phyloP scores from a whole-genome alignment of 2,888 invertebrate genomes.

The Conistra vaccinii region DNA sequence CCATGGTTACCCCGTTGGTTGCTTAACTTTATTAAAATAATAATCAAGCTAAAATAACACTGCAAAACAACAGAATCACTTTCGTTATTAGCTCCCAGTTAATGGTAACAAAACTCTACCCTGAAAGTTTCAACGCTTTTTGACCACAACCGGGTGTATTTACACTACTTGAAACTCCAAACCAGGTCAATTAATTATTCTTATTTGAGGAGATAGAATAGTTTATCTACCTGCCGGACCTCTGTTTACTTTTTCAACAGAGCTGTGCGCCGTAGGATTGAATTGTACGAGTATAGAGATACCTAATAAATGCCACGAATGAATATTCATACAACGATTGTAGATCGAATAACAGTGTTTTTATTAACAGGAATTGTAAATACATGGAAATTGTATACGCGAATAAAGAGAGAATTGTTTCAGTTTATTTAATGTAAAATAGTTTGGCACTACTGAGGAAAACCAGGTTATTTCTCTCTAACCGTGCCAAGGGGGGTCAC shows the following conservation, averaged over 20 bases:
- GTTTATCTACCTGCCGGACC: slow-evolving; percentile 27
- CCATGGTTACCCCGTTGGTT: background rate
- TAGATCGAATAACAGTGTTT: slow-evolving; percentile 28
- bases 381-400: slow-evolving; percentile 27
- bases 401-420: background rate
- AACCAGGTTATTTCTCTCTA: background rate
- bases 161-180: slow-evolving; percentile 9
- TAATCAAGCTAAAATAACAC: background rate
- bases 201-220: slow-evolving; percentile 39
- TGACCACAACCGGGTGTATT: slow-evolving; percentile 10
- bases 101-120: slow-evolving; percentile 1
- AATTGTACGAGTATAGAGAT: slow-evolving; percentile 19
- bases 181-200: slow-evolving; percentile 41
- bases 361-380: slow-evolving; percentile 40
- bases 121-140: slow-evolving; percentile 12
- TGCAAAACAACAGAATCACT: background rate
- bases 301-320: slow-evolving; percentile 51
- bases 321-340: slow-evolving; percentile 51
- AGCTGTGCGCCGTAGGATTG: background rate
- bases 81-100: background rate
- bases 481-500: too few relatives aligned
- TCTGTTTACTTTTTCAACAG: slow-evolving; percentile 50
- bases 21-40: background rate
- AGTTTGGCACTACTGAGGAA: background rate
- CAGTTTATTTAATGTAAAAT: background rate